A percentile compares a stretch with the other conserved stretches of the same genome.
phyloP scores from a whole-genome alignment of 2,888 invertebrate genomes.

The Calliphora vomitoria region DNA sequence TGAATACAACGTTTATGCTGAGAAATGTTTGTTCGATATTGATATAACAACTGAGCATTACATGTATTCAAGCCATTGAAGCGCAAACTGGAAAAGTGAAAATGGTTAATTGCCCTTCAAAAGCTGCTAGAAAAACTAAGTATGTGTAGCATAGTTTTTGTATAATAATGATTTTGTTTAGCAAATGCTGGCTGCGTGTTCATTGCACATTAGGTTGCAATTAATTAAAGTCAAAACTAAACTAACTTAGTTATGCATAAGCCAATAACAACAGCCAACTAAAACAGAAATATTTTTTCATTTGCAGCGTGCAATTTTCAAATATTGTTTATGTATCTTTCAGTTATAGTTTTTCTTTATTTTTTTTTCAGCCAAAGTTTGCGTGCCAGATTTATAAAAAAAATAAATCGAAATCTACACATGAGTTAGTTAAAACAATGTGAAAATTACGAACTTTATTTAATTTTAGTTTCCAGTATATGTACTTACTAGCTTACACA shows the following conservation, averaged over 20 bases:
- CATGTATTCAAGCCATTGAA: conserved; percentile 54
- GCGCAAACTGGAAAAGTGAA: conserved; percentile 72
- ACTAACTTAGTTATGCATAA: conserved; percentile 55
- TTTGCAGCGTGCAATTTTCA: conserved; percentile 44
- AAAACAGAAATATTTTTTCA: conserved; percentile 19
- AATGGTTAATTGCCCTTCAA: conserved; percentile 72
- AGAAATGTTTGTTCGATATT: not conserved
- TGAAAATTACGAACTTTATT: conserved; percentile 51
- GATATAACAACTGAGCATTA: conserved; percentile 24
- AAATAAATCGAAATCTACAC: conserved; percentile 39
- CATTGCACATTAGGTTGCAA: conserved; percentile 73
- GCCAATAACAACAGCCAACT: conserved; percentile 31
- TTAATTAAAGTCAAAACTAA: conserved; percentile 73
- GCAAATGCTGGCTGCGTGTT: conserved; percentile 73
- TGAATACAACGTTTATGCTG: not conserved
- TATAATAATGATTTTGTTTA: conserved; percentile 52
- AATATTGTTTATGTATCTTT: conserved; percentile 38
- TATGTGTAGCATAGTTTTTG: conserved; percentile 3
- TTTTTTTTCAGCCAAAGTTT: conserved; percentile 18
- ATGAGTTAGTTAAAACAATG: conserved; percentile 42
- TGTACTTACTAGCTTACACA: no score
- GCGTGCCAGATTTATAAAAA: conserved; percentile 53
- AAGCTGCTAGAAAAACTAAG: conserved; percentile 43
- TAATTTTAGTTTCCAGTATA: not conserved
- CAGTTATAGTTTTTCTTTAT: not conserved